Evolutionary conservation across 2,113 vertebrate species (phyloP).

Genomic region (Lycocorax pyrrhopterus): DNA sequence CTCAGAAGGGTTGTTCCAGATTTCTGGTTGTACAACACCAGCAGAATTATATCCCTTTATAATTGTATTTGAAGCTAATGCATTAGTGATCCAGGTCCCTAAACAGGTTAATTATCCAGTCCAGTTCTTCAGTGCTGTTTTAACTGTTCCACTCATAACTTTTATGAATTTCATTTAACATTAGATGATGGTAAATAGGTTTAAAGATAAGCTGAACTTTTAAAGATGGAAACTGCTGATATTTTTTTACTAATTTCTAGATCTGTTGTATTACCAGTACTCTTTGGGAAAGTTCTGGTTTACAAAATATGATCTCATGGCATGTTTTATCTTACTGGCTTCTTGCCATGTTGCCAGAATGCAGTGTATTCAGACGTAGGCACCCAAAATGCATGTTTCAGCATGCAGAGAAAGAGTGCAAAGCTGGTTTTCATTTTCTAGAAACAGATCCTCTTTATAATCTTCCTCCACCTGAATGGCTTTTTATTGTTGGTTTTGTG

Average conservation of each 20-base stretch:
- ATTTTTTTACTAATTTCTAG: conserved; percentile 14
- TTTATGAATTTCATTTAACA: neutral
- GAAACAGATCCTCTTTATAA: neutral
- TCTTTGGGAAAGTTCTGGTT: conserved; percentile 18
- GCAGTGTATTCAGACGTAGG: neutral
- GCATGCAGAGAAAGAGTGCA: neutral
- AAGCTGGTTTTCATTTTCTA: conserved; percentile 36
- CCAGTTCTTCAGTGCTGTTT: neutral
- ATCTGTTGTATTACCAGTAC: neutral
- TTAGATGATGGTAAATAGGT: neutral
- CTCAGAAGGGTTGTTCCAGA: neutral
- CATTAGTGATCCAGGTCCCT: neutral
- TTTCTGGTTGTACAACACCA: neutral
- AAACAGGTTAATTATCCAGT: neutral
- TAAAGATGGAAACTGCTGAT: neutral
- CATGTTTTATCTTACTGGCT: conserved; percentile 34
- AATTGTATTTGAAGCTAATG: neutral
- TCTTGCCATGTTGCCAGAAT: conserved; percentile 1
- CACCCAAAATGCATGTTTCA: neutral
- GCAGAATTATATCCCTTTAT: neutral
- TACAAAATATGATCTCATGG: neutral
- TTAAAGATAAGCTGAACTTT: neutral
- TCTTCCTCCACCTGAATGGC: neutral
- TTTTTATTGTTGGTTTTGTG: neutral
- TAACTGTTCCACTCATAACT: neutral